A percentile compares a stretch with the other conserved stretches of the same genome.
Conservation (phyloP, 2,797 vertebrate species). For the Borostomias antarcticus region DNA sequence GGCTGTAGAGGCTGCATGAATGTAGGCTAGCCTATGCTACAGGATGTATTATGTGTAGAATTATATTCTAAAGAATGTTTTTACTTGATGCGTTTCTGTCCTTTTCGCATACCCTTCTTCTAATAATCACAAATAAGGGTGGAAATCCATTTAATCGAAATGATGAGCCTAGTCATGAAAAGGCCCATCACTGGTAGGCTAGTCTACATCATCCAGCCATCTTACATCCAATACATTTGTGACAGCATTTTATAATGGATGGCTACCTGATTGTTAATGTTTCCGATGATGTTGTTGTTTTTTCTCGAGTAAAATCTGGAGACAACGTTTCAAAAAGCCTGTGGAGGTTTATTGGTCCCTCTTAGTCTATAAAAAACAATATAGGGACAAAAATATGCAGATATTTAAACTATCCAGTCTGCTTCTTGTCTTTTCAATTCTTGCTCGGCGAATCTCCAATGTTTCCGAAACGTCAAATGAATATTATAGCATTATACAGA, state of each 20-base stretch:
- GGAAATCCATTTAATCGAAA: constrained; percentile 42
- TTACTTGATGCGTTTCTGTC: background rate
- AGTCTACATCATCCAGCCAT: constrained; percentile 53
- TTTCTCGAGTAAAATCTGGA: constrained; percentile 24
- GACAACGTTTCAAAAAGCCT: constrained; percentile 38
- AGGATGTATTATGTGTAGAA: background rate
- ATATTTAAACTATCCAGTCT: constrained; percentile 40
- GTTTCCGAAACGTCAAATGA: constrained; percentile 57
- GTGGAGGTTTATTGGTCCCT: constrained; percentile 37
- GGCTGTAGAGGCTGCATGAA: background rate
- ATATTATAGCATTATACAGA: constrained; percentile 55
- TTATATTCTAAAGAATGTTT: background rate
- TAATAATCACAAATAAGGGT: constrained; percentile 39
- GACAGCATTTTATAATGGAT: constrained; percentile 53
- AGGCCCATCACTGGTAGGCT: constrained; percentile 33
- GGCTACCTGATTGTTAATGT: constrained; percentile 77
- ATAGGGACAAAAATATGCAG: constrained; percentile 26
- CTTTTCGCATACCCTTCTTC: background rate
- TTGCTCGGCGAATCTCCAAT: constrained; percentile 30
- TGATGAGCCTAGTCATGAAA: constrained; percentile 38
- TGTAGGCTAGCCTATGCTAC: background rate
- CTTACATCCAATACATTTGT: constrained; percentile 44
- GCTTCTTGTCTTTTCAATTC: constrained; percentile 60
- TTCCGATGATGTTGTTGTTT: constrained; percentile 56
- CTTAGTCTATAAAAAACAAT: constrained; percentile 43